Evolutionary conservation across 2,888 invertebrate genomes (phyloP).

Genomic region (Stegophylla sp.): DNA sequence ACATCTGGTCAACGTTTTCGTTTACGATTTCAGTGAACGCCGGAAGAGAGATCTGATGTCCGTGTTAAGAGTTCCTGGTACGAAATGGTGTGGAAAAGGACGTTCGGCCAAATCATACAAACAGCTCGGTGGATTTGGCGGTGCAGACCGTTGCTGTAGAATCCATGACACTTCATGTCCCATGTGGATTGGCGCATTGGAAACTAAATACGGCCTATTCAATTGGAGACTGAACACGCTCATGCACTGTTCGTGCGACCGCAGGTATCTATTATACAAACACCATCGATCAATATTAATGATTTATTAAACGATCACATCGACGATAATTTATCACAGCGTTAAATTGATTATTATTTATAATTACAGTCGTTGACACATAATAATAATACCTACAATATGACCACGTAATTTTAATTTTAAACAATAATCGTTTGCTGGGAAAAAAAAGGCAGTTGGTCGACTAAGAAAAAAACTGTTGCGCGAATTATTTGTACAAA

Average conservation of each 20-base stretch:
- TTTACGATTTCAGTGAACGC: conserved; percentile 28
- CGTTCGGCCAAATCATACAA: conserved; percentile 81
- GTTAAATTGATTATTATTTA: not conserved
- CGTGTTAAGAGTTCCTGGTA: conserved; percentile 83
- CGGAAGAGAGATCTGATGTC: conserved; percentile 52
- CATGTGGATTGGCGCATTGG: conserved; percentile 82
- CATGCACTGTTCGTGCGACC: conserved; percentile 91
- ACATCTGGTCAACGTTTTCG: too few relatives aligned
- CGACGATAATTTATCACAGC: not conserved
- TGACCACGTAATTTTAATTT: too few relatives aligned
- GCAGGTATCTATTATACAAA: conserved; percentile 73
- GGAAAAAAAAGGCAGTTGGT: too few relatives aligned
- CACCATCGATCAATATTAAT: not conserved
- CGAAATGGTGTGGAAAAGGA: conserved; percentile 93
- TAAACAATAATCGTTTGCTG: too few relatives aligned
- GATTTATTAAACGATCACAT: not conserved
- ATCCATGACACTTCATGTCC: conserved; percentile 87
- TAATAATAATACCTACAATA: too few relatives aligned
- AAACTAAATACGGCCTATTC: conserved; percentile 83
- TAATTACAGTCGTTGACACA: not conserved
- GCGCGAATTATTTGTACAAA: too few relatives aligned
- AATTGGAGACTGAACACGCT: conserved; percentile 89
- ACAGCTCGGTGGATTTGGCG: conserved; percentile 82
- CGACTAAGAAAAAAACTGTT: too few relatives aligned
- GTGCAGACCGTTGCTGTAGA: conserved; percentile 83